Conservation (phyloP, 2,113 vertebrate species). For the Rhea pennata region DNA sequence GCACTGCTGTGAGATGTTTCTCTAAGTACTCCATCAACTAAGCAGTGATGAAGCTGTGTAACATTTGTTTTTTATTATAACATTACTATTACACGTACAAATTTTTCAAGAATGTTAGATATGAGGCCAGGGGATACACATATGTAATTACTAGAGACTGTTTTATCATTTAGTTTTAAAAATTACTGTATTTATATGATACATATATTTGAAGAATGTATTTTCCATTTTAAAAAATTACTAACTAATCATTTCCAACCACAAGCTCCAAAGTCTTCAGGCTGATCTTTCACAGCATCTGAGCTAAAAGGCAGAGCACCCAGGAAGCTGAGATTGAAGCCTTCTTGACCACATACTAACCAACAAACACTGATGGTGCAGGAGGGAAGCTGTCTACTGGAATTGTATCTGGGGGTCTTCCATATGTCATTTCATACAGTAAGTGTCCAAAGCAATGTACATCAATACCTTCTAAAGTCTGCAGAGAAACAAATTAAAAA, state of each 20-base stretch:
- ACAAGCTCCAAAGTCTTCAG: neutral
- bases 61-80: constrained; percentile 35
- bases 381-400: constrained; percentile 88
- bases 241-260: neutral
- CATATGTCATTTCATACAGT: constrained; percentile 96
- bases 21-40: neutral
- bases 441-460: constrained; percentile 94
- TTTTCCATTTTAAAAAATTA: neutral
- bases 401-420: constrained; percentile 86
- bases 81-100: constrained; percentile 40
- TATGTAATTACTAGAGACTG: neutral
- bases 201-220: neutral
- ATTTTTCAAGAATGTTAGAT: constrained; percentile 48
- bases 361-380: constrained; percentile 83
- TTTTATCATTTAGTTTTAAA: neutral
- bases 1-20: neutral
- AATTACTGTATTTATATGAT: neutral
- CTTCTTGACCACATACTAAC: constrained; percentile 75
- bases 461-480: constrained; percentile 92
- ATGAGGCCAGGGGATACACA: neutral
- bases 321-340: neutral
- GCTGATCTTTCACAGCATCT: neutral
- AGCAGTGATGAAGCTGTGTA: constrained; percentile 54
- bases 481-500: neutral
- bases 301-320: neutral